These are phyloP conservation scores for Campoletis sonorensis DNA, from an alignment of 1,140 invertebrate genomes.

Conservation along the genomic window DNA sequence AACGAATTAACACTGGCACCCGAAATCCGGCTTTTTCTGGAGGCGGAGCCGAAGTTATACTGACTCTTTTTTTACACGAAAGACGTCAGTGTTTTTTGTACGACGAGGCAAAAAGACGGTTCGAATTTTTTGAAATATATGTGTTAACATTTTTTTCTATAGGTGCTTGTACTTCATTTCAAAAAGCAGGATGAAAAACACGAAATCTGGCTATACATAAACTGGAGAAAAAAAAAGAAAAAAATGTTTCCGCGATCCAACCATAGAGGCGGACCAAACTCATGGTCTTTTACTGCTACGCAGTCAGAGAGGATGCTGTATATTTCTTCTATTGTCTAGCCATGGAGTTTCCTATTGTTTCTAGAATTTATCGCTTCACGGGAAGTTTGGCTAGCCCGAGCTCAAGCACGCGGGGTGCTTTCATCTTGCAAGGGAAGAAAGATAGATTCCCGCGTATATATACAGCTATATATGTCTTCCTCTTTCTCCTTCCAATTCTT, in stretches of 20 bases:
- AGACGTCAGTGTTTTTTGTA: not conserved
- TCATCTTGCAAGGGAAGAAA: slow-evolving; percentile 65
- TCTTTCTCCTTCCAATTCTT: slow-evolving; percentile 26
- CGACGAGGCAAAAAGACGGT: not conserved
- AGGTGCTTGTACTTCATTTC: not conserved
- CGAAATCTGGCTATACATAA: not conserved
- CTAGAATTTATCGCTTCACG: slow-evolving; percentile 71
- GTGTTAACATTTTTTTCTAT: not conserved
- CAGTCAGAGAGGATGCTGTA: slow-evolving; percentile 53
- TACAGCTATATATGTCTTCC: slow-evolving; percentile 10
- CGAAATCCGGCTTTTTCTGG: not conserved
- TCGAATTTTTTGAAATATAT: not conserved
- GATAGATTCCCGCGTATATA: slow-evolving; percentile 57
- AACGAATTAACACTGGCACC: not conserved
- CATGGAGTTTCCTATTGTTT: slow-evolving; percentile 74
- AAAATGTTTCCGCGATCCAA: slow-evolving; percentile 57
- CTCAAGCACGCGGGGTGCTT: slow-evolving; percentile 68
- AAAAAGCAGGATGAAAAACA: not conserved
- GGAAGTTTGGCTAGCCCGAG: slow-evolving; percentile 68
- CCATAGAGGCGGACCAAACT: slow-evolving; percentile 14
- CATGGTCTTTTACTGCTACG: slow-evolving; percentile 8
- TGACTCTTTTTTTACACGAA: not conserved
- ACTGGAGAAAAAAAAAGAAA: not conserved
- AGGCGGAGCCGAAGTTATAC: slow-evolving; percentile 9
- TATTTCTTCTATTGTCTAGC: slow-evolving; percentile 75